phyloP scores from a whole-genome alignment of 2,888 invertebrate species.

The Limnephilus lunatus region DNA sequence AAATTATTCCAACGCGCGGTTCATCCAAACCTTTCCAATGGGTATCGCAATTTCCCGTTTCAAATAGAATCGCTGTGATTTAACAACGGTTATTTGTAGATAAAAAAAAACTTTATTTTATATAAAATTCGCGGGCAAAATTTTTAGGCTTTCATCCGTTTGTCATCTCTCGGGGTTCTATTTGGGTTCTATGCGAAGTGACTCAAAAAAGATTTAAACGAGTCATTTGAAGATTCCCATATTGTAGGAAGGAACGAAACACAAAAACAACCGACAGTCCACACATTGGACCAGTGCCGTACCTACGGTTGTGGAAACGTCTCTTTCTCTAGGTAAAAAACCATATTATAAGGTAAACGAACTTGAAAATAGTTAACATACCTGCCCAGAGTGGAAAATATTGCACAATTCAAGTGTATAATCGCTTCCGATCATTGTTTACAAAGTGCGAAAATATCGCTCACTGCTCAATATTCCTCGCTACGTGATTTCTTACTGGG shows the following conservation, averaged over 20 bases:
- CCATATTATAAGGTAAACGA: background rate
- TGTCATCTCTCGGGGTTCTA: background rate
- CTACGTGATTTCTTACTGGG: background rate
- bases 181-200: too few relatives aligned
- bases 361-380: constrained; percentile 68
- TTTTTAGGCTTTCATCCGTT: background rate
- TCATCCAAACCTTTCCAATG: background rate
- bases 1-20: background rate
- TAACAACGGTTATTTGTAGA: background rate
- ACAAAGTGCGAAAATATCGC: background rate
- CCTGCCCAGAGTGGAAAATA: constrained; percentile 93
- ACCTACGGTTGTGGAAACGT: too few relatives aligned
- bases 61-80: background rate
- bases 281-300: too few relatives aligned
- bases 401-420: constrained; percentile 92
- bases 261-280: background rate
- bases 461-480: background rate
- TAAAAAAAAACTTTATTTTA: background rate
- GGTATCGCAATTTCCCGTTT: background rate
- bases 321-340: too few relatives aligned
- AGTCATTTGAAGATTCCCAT: background rate
- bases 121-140: background rate
- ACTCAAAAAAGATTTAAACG: background rate
- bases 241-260: background rate
- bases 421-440: constrained; percentile 86